Percentiles rank a stretch among this genome's conserved stretches.
phyloP scores from a whole-genome alignment of 1,140 invertebrate genomes.

The Aphis gossypii region DNA sequence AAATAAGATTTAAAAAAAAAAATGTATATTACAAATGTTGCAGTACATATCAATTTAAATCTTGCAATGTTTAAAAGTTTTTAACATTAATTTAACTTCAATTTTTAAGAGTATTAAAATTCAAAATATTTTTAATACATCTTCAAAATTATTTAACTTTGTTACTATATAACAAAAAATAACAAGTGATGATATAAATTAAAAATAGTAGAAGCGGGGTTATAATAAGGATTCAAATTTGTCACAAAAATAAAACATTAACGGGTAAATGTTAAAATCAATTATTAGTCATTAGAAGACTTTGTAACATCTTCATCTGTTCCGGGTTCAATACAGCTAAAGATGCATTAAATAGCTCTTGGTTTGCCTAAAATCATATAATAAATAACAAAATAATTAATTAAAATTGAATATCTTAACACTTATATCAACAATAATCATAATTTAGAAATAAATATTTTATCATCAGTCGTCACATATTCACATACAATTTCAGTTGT shows the following conservation, averaged over 20 bases:
- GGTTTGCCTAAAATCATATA: constrained; percentile 25
- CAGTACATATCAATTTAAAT: not conserved
- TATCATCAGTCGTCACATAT: not conserved
- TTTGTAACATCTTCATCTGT: constrained; percentile 31
- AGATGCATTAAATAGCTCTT: constrained; percentile 48
- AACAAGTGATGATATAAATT: constrained; percentile 30
- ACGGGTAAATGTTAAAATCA: not conserved
- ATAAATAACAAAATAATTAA: not conserved
- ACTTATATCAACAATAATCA: not conserved
- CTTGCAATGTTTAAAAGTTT: not conserved
- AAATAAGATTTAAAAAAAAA: constrained; percentile 28
- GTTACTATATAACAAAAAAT: constrained; percentile 50
- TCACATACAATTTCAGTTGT: not conserved
- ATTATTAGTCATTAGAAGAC: constrained; percentile 33
- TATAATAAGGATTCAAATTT: constrained; percentile 27
- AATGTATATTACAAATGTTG: constrained; percentile 13
- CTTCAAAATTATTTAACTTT: not conserved
- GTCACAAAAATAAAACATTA: constrained; percentile 40
- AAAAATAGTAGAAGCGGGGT: constrained; percentile 43
- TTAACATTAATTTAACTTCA: not conserved
- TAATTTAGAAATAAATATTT: not conserved
- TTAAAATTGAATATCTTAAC: not conserved
- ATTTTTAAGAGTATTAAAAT: not conserved
- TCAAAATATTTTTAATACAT: not conserved
- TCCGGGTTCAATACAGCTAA: constrained; percentile 33